Conservation (phyloP, 2,888 invertebrate species). For the Cryptus viduatorius region DNA sequence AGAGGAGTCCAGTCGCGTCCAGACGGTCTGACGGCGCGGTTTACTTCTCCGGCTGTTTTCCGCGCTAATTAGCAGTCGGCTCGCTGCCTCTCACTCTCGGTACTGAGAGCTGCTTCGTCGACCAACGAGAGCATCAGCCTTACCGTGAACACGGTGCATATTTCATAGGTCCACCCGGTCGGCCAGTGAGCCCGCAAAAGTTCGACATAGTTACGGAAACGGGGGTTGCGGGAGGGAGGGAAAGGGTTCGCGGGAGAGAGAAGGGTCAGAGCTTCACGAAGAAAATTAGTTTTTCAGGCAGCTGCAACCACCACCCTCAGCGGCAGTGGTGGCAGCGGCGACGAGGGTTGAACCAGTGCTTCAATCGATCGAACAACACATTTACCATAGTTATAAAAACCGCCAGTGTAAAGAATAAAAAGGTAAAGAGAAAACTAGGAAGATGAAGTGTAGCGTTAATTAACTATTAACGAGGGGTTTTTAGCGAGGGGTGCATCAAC, state of each 20-base stretch:
- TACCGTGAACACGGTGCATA: constrained; percentile 55
- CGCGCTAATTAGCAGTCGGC: constrained; percentile 74
- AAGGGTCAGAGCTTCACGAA: constrained; percentile 53
- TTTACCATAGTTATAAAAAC: constrained; percentile 53
- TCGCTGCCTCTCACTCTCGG: constrained; percentile 12
- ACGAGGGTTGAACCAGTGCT: constrained; percentile 64
- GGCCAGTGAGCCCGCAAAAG: constrained; percentile 42
- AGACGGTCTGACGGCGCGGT: constrained; percentile 57
- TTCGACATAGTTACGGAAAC: constrained; percentile 52
- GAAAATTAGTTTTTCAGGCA: constrained; percentile 66
- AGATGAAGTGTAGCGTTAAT: constrained; percentile 43
- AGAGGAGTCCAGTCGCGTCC: constrained; percentile 53
- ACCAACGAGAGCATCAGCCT: constrained; percentile 31
- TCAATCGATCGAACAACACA: constrained; percentile 65
- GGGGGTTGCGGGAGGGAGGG: constrained; percentile 5
- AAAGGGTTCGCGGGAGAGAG: constrained; percentile 3
- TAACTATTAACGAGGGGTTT: constrained; percentile 54
- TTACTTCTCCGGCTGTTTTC: constrained; percentile 72
- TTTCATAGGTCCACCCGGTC: constrained; percentile 60
- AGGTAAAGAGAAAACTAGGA: constrained; percentile 25
- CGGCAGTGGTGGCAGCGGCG: constrained; percentile 39
- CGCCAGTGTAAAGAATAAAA: constrained; percentile 18
- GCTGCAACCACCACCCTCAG: constrained; percentile 33
- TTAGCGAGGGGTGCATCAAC: too few species aligned
- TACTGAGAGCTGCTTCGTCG: constrained; percentile 11